These are phyloP conservation scores for Chamaedrilus cognettii DNA, from an alignment of 2,888 invertebrate genomes.

Conservation along the genomic window DNA sequence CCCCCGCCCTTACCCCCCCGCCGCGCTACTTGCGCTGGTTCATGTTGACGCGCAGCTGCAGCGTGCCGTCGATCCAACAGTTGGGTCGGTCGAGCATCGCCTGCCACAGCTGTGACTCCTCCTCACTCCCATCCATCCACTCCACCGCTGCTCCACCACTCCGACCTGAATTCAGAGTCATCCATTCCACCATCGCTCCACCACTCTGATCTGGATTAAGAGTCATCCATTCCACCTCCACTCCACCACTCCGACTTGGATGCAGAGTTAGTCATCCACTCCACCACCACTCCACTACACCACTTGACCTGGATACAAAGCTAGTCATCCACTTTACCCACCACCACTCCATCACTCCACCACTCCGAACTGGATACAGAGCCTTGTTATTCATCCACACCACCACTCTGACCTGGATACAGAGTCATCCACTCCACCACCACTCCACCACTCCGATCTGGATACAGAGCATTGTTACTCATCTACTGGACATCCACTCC, in stretches of 20 bases:
- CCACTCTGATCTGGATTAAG: no score
- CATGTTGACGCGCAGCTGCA: conserved; percentile 75
- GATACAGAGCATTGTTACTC: no score
- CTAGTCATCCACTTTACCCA: conserved; percentile 99
- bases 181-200: neutral
- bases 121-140: conserved; percentile 95
- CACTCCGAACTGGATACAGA: no score
- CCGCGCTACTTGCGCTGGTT: conserved; percentile 25
- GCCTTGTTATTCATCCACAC: no score
- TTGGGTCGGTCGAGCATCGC: conserved; percentile 92
- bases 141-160: conserved; percentile 84
- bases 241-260: conserved; percentile 81
- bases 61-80: conserved; percentile 94
- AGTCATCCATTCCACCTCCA: conserved; percentile 95
- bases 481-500: no score
- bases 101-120: conserved; percentile 89
- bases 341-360: conserved; percentile 79
- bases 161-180: conserved; percentile 72
- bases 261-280: no score
- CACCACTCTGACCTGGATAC: no score
- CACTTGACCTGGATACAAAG: no score
- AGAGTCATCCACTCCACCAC: conserved; percentile 97
- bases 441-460: conserved; percentile 84
- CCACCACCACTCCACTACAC: no score
- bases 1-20: no score